phyloP scores from a whole-genome alignment of 1,140 invertebrate species.

The Pachyrhynchus sulphureomaculatus region DNA sequence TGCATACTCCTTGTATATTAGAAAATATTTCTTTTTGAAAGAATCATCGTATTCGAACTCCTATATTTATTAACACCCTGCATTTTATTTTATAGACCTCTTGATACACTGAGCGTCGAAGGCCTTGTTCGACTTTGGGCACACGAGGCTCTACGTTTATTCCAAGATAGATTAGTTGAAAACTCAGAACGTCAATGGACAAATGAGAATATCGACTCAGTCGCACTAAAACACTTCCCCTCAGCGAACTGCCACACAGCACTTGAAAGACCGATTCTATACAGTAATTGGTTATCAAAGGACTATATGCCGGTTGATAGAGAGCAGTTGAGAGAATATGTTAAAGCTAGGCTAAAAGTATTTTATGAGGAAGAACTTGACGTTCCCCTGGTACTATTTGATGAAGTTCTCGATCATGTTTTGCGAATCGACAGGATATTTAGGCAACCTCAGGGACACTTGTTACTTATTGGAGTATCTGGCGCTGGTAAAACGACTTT shows the following conservation, averaged over 20 bases:
- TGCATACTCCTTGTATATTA: too few species aligned
- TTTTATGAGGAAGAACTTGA: conserved; percentile 99
- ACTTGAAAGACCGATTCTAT: conserved; percentile 88
- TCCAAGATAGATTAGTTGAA: conserved; percentile 95
- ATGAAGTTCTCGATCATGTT: conserved; percentile 98
- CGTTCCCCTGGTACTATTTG: conserved; percentile 96
- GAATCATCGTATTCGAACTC: too few species aligned
- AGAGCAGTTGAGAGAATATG: conserved; percentile 94
- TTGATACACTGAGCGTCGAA: conserved; percentile 89
- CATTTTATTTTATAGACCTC: conserved; percentile 61
- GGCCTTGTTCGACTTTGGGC: conserved; percentile 97
- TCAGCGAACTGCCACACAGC: conserved; percentile 83
- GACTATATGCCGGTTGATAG: conserved; percentile 96
- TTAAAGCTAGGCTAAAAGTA: conserved; percentile 93
- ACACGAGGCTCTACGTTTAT: conserved; percentile 95
- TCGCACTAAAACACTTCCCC: conserved; percentile 95
- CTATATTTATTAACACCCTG: not conserved
- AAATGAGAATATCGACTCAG: conserved; percentile 94
- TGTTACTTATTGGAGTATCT: conserved; percentile 95
- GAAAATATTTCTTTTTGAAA: too few species aligned
- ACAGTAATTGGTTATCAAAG: conserved; percentile 98
- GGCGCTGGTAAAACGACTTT: conserved; percentile 99
- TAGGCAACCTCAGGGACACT: conserved; percentile 95
- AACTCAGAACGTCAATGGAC: conserved; percentile 96
- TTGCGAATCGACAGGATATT: conserved; percentile 96